Evolutionary conservation across 2,113 vertebrate species (phyloP).

Genomic region (Pheucticus melanocephalus): DNA sequence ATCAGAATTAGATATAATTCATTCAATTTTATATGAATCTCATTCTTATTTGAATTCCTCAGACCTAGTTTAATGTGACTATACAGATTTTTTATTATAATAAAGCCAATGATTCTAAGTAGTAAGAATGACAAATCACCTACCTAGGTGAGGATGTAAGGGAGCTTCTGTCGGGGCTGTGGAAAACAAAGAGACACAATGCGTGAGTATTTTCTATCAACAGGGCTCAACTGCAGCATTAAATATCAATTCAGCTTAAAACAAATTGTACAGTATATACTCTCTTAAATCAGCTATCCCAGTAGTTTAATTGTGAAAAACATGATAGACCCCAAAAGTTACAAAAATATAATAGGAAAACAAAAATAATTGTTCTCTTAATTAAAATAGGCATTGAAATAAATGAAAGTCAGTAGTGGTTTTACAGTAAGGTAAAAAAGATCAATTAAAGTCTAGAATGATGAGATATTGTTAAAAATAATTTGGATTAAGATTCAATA

Average conservation of each 20-base stretch:
- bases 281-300: neutral
- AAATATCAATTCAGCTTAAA: neutral
- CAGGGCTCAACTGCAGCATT: neutral
- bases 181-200: conserved; percentile 38
- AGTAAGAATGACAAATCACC: conserved; percentile 49
- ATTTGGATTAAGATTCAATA: neutral
- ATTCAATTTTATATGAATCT: neutral
- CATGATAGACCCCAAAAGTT: neutral
- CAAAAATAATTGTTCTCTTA: neutral
- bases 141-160: conserved; percentile 87
- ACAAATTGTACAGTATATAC: neutral
- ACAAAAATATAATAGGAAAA: neutral
- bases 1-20: neutral
- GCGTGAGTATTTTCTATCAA: neutral
- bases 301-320: neutral
- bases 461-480: neutral
- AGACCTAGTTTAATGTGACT: neutral
- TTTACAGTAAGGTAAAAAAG: neutral
- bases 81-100: neutral
- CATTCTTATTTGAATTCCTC: neutral
- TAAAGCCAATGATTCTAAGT: neutral
- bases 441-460: neutral
- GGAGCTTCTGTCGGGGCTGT: conserved; percentile 91
- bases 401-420: neutral
- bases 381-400: neutral